These are phyloP conservation scores for Anolis carolinensis DNA, from an alignment of 2,113 vertebrate species.

Conservation along the genomic window DNA sequence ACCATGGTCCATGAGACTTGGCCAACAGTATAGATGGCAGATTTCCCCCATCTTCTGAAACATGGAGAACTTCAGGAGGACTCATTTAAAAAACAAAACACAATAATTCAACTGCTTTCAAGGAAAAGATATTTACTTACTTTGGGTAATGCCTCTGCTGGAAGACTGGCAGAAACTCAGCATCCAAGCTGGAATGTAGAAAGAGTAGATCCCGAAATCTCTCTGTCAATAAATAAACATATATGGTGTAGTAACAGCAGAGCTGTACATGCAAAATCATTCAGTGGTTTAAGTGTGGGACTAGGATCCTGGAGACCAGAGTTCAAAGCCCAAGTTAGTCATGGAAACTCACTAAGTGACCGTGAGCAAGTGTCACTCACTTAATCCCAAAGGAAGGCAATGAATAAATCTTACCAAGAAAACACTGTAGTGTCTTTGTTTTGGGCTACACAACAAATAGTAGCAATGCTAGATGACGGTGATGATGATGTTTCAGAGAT, in stretches of 20 bases:
- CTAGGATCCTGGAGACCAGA: background rate
- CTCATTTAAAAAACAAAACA: background rate
- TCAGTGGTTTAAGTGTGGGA: background rate
- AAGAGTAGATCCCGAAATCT: constrained; percentile 88
- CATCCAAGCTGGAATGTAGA: constrained; percentile 75
- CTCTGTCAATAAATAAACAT: constrained; percentile 75
- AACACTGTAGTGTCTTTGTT: too few species aligned
- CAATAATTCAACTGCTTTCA: constrained; percentile 21
- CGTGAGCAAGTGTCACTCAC: too few species aligned
- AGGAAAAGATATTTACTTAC: constrained; percentile 76
- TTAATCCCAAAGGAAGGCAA: too few species aligned
- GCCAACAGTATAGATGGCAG: background rate
- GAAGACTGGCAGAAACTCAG: constrained; percentile 90
- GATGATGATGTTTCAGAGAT: too few species aligned
- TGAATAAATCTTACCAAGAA: too few species aligned
- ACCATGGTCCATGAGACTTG: constrained; percentile 30
- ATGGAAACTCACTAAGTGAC: too few species aligned
- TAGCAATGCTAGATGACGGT: too few species aligned
- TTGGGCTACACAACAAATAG: too few species aligned
- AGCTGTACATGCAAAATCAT: background rate
- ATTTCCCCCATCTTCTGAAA: constrained; percentile 16
- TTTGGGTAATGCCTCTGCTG: constrained; percentile 90
- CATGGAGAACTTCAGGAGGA: background rate
- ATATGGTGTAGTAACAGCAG: background rate
- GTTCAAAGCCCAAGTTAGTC: background rate